These are phyloP conservation scores for Umimayanthus chanpuru DNA, from an alignment of 92 coral and sea anemone species.

Conservation along the genomic window DNA sequence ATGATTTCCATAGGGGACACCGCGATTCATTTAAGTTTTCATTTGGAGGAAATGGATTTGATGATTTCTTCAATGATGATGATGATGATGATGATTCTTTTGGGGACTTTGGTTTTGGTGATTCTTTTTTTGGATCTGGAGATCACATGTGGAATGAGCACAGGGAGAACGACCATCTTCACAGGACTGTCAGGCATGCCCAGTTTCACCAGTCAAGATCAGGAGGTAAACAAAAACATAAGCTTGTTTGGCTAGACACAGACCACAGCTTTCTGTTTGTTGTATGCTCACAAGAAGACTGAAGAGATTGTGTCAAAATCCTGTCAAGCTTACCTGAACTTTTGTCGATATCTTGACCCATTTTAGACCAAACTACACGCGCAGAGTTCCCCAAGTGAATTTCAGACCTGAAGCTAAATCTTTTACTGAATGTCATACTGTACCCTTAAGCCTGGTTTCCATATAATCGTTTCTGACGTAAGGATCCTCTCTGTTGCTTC, in stretches of 20 bases:
- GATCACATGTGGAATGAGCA: slow-evolving; percentile 42
- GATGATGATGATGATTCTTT: slow-evolving; percentile 81
- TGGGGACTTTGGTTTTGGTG: slow-evolving; percentile 75
- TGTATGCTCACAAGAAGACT: too few species aligned
- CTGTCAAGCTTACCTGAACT: too few species aligned
- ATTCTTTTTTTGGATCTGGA: slow-evolving; percentile 74
- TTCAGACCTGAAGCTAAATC: too few species aligned
- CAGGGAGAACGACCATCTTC: slow-evolving; percentile 57
- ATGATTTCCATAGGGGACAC: slow-evolving; percentile 60
- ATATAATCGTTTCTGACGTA: too few species aligned
- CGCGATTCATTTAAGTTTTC: slow-evolving; percentile 87
- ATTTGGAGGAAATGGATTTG: slow-evolving; percentile 90
- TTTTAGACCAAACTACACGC: too few species aligned
- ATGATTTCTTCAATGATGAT: slow-evolving; percentile 89
- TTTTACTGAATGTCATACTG: too few species aligned
- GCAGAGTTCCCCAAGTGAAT: too few species aligned
- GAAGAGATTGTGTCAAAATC: too few species aligned
- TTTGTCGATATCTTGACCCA: too few species aligned
- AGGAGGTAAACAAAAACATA: slow-evolving; percentile 17
- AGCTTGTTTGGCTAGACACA: not conserved
- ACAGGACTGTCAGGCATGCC: slow-evolving; percentile 72
- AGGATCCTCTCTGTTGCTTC: too few species aligned
- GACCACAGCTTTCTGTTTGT: not conserved
- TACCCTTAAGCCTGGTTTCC: too few species aligned
- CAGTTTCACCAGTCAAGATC: slow-evolving; percentile 73